Base-by-base conservation (phyloP, 2,113 vertebrate species). In the Myotis davidii region DNA sequence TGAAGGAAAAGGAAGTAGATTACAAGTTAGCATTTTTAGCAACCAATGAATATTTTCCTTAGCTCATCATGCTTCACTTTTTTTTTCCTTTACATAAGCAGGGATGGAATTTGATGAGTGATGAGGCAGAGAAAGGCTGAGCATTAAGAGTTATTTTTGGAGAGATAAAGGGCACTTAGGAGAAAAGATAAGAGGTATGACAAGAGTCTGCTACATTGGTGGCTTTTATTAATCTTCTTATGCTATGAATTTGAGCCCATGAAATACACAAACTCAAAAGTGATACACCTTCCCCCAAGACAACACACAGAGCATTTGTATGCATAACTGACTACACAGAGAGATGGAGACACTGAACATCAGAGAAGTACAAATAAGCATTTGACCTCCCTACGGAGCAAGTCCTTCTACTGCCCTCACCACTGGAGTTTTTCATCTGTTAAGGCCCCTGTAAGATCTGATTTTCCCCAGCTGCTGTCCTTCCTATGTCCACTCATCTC, bases 1-100 rank as follows among this genome's bases (percentile, higher is more conserved):
- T 97, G 81, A 29, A 89, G 70, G 87, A 90, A 78, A 88, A 88
- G 50, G 81, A 96, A 94, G 79, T 29, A 37, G 67, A n/a, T 78
- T 88, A 59, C 13, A 78, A 89, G 50, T 95, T 88, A 29, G 27
- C 39, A 74, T 94, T 97, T 96, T 45, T 81, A 83, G 67, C 32
- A 88, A 48, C 39, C 3, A 74, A 0, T 34, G 39, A 79, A 77
- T 52, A 85, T 37, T 48, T n/a, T 5, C 5, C 13, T 84, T 85
- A 81, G 32, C 7, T 70, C 5, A 48, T 54, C 11, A 32, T 77
- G 50, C 1, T 52, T 61, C 56, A 54, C 8, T 52, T 77, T 69
- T 59, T 48, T 72, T 69, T 23, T 20, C 39, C 29, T 97, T 85
- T 84, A 52, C 4, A 81, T 89, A 87, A 83, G 17, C 39, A 50